Percentiles rank a stretch among this genome's conserved stretches.
These are phyloP conservation scores for Leucoraja erinaceus DNA, from an alignment of 2,113 vertebrate genomes.

Conservation along the genomic window DNA sequence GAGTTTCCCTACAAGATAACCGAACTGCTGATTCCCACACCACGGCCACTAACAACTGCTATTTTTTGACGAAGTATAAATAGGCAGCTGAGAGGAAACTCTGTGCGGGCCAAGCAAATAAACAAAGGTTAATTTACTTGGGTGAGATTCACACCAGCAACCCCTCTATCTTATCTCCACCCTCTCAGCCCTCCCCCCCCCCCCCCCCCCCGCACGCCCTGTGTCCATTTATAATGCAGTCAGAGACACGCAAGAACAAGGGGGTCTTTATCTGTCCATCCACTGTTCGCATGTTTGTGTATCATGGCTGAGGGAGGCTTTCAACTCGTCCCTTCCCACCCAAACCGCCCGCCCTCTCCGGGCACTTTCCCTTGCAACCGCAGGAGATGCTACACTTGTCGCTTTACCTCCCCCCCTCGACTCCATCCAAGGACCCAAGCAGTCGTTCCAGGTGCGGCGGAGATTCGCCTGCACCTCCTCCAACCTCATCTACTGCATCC, in stretches of 20 bases:
- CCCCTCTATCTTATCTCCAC: not conserved
- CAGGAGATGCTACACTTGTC: no score
- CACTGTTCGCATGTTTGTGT: not conserved
- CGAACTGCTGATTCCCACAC: not conserved
- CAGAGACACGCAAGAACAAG: not conserved
- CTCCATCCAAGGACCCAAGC: no score
- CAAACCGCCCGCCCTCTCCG: no score
- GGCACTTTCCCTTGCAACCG: no score
- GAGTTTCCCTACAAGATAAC: slow-evolving; percentile 11
- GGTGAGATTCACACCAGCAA: not conserved
- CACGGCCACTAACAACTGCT: not conserved
- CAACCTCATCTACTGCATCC: no score
- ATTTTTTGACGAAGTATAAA: slow-evolving; percentile 29
- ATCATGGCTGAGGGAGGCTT: not conserved
- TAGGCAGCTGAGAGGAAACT: slow-evolving; percentile 19
- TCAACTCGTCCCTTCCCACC: no score
- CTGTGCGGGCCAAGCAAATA: slow-evolving; percentile 17
- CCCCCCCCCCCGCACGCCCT: not conserved
- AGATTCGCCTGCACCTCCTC: no score
- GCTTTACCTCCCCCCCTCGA: no score
- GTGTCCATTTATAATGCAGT: not conserved
- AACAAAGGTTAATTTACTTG: slow-evolving; percentile 29
- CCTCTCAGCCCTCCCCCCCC: not conserved
- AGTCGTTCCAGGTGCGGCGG: no score
- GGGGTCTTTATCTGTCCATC: not conserved